Evolutionary conservation across 2,113 vertebrate genomes (phyloP), one percentile per base, ranked within the genome.

Genomic region (Pterocles orientalis): DNA sequence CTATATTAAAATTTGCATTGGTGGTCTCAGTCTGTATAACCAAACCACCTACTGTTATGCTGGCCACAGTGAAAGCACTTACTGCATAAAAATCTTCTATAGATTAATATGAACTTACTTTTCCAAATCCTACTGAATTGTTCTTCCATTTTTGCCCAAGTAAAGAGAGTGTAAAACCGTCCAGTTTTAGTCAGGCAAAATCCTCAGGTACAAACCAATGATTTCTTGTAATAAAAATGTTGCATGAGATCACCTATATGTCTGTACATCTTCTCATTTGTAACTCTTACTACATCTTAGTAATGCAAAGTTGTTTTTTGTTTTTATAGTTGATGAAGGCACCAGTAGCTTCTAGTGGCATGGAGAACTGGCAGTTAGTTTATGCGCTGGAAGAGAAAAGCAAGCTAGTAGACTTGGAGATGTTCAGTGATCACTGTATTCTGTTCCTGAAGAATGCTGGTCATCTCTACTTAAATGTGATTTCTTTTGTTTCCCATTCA

Each of bases 351-450:
- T 96, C 97, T 26, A 98, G 98, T 25, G 96, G 97, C 65, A 98
- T 98, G 92, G 93, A 95, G 83, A 98, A 98, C 26, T 99, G 99
- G 99, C 97, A 97, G 56, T 89, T 98, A 10, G 88, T 99, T 94
- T 99, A 98, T 95, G 93, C 95, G 17, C 97, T 98, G 48, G 96
- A 93, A 73, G 95, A 98, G 77, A 98, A 98, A 45, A 98, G 96
- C 70, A 98, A 97, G 64, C 89, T 99, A 65, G 97, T 98, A 90
- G 99, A 99, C 95, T 97, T 99, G 98, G 99, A 99, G 53, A 97
- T 99, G 93, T 98, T 99, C 73, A 98, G 97, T 92, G 98, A 99
- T 90, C 97, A 98, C 92, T 99, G 99, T 50, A 70, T 99, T 94
- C 94, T 99, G 65, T 98, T 98, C 92, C 94, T 98, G 84, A 98